Evolutionary conservation across 2,797 vertebrate genomes (phyloP).

Genomic region (Dromococcyx pavoninus): DNA sequence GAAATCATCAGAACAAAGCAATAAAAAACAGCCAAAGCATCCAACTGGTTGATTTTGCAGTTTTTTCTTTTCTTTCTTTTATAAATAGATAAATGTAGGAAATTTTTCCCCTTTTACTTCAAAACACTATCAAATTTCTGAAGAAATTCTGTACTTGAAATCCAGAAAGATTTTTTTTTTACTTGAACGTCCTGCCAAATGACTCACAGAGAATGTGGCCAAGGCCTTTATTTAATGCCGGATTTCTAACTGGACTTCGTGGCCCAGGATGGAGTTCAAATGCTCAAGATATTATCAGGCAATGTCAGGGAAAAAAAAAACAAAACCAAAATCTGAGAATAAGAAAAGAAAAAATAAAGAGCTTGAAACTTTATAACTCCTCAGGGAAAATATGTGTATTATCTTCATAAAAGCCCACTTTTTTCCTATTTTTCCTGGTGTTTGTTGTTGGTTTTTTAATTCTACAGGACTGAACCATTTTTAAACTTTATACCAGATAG

Average conservation of each 20-base stretch:
- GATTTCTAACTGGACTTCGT: neutral
- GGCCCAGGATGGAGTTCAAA: neutral
- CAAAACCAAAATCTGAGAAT: neutral
- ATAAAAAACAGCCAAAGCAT: neutral
- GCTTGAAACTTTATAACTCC: neutral
- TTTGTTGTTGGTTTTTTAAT: neutral
- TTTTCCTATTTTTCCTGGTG: neutral
- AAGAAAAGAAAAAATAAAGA: neutral
- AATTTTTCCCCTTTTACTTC: neutral
- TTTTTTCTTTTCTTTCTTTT: neutral
- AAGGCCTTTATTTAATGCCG: neutral
- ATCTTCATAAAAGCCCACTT: neutral
- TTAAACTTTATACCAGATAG: neutral
- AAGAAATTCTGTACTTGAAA: neutral
- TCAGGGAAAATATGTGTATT: neutral
- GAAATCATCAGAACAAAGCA: neutral
- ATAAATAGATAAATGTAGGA: neutral
- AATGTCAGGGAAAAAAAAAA: neutral
- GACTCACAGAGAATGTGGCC: neutral
- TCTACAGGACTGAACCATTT: neutral
- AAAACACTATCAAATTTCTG: neutral
- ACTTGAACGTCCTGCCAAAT: neutral
- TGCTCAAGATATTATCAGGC: neutral
- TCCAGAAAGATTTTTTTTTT: neutral
- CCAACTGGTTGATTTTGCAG: rapidly evolving